These are phyloP conservation scores for Lamproptera curius DNA, from an alignment of 2,888 invertebrate genomes.

Conservation along the genomic window DNA sequence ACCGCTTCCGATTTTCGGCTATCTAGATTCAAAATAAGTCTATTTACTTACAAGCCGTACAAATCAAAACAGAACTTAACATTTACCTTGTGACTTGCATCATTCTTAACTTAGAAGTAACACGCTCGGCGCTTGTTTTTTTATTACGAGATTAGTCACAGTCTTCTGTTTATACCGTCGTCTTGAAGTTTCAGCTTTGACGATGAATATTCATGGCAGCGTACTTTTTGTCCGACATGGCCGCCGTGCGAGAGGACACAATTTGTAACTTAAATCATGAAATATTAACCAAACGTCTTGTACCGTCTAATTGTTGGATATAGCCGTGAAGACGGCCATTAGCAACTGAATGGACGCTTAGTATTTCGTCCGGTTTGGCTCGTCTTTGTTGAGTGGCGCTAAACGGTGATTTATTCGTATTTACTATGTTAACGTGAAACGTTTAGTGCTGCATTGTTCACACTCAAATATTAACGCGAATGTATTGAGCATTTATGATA, in stretches of 20 bases:
- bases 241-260: conserved; percentile 47
- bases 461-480: no score
- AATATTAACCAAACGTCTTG: conserved; percentile 66
- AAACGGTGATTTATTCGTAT: conserved; percentile 16
- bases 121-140: neutral
- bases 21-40: no score
- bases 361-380: conserved; percentile 33
- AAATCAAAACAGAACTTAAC: neutral
- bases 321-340: conserved; percentile 54
- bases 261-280: conserved; percentile 53
- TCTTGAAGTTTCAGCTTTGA: conserved; percentile 28
- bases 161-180: conserved; percentile 16
- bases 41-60: no score
- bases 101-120: neutral
- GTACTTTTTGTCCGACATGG: conserved; percentile 50
- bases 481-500: no score
- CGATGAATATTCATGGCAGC: conserved; percentile 54
- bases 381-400: conserved; percentile 8
- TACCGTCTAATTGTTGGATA: conserved; percentile 54
- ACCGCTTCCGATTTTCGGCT: no score
- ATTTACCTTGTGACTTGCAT: neutral
- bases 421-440: neutral
- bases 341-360: conserved; percentile 56
- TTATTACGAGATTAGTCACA: conserved; percentile 9
- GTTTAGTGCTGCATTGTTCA: neutral